These are phyloP conservation scores for Drosophila pseudoobscura DNA, from an alignment of 1,140 invertebrate genomes.

Conservation along the genomic window DNA sequence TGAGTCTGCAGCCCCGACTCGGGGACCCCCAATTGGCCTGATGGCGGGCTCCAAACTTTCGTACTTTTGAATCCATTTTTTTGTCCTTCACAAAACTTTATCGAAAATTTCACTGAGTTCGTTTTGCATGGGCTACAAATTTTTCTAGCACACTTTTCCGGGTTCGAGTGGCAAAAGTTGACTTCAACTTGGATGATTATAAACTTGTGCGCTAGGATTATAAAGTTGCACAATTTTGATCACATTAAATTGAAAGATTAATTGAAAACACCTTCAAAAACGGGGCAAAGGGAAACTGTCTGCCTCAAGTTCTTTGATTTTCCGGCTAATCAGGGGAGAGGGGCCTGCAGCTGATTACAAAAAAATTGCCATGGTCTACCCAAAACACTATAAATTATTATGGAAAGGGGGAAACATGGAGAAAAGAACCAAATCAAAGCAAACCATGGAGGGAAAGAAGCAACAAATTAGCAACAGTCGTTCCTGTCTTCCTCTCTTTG, in stretches of 20 bases:
- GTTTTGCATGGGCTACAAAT: neutral
- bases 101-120: slow-evolving; percentile 15
- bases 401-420: slow-evolving; percentile 21
- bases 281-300: neutral
- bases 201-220: slow-evolving; percentile 36
- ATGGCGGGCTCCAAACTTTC: slow-evolving; percentile 30
- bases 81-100: slow-evolving; percentile 14
- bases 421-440: slow-evolving; percentile 56
- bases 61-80: slow-evolving; percentile 34
- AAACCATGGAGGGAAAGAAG: slow-evolving; percentile 40
- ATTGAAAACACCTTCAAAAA: slow-evolving; percentile 34
- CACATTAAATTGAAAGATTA: slow-evolving; percentile 42
- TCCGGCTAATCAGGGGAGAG: slow-evolving; percentile 60
- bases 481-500: slow-evolving; percentile 15
- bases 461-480: slow-evolving; percentile 73
- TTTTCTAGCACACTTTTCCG: slow-evolving; percentile 10
- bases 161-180: slow-evolving; percentile 31
- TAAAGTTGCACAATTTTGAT: slow-evolving; percentile 38
- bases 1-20: neutral
- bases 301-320: slow-evolving; percentile 52
- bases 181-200: slow-evolving; percentile 36
- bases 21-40: slow-evolving; percentile 19
- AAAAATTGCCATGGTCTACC: slow-evolving; percentile 54
- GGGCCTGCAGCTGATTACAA: slow-evolving; percentile 57
- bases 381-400: slow-evolving; percentile 71